Percentiles rank a stretch among this genome's conserved stretches.
These are phyloP conservation scores for Brachionus koreanus DNA, from an alignment of 1,140 invertebrate genomes.

Conservation along the genomic window DNA sequence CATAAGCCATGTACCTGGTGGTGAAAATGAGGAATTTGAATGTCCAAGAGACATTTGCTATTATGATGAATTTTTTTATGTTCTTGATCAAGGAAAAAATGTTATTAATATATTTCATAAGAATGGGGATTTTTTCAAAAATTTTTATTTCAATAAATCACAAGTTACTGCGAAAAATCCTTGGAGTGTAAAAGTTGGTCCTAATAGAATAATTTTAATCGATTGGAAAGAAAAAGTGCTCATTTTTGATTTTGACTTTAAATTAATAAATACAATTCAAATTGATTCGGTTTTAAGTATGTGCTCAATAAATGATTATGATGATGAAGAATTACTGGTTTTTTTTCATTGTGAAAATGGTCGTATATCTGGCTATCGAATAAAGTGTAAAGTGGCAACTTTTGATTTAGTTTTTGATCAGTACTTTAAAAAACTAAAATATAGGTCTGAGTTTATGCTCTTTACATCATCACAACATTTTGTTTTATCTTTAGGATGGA, in stretches of 20 bases:
- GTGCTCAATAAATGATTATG: background rate
- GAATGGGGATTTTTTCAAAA: constrained; percentile 14
- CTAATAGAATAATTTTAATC: background rate
- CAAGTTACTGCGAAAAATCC: background rate
- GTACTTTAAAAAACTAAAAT: background rate
- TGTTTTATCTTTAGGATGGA: constrained; percentile 27
- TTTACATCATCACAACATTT: background rate
- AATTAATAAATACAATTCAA: background rate
- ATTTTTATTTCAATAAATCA: background rate
- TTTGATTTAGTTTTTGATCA: background rate
- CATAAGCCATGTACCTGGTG: background rate
- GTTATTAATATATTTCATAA: constrained; percentile 5
- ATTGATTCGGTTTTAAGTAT: constrained; percentile 1
- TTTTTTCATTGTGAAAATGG: constrained; percentile 38
- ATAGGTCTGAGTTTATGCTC: constrained; percentile 40
- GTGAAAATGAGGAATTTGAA: constrained; percentile 18
- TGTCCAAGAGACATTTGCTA: constrained; percentile 41
- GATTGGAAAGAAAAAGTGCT: constrained; percentile 37
- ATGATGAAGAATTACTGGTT: background rate
- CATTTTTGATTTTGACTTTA: constrained; percentile 30
- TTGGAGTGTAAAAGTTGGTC: constrained; percentile 21
- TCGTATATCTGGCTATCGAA: background rate
- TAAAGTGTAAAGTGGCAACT: background rate
- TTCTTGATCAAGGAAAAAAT: constrained; percentile 34
- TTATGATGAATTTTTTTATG: constrained; percentile 7